Conservation (phyloP, 2,888 invertebrate species). For the Stenolophus ochropezus region DNA sequence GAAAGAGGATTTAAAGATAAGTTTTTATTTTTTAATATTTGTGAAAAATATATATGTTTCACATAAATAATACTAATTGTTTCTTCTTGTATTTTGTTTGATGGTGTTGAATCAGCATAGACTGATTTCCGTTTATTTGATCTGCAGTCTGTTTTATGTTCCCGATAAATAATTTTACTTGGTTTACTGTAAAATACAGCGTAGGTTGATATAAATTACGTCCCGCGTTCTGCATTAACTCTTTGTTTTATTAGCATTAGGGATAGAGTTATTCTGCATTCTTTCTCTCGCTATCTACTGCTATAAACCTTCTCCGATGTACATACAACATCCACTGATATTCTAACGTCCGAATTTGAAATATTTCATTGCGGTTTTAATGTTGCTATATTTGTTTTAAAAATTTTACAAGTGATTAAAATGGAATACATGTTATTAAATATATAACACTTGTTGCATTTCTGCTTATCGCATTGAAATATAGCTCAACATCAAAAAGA, state of each 20-base stretch:
- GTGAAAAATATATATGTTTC: too few relatives aligned
- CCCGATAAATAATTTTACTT: conserved; percentile 48
- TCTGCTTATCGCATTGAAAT: conserved; percentile 3
- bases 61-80: neutral
- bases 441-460: conserved; percentile 5
- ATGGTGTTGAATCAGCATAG: neutral
- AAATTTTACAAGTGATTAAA: neutral
- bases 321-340: conserved; percentile 28
- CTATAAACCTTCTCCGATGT: neutral
- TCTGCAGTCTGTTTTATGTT: conserved; percentile 27
- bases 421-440: neutral
- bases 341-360: conserved; percentile 31
- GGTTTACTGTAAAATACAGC: conserved; percentile 47
- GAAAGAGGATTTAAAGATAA: too few relatives aligned
- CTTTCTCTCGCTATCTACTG: conserved; percentile 2
- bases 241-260: conserved; percentile 42
- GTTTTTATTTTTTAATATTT: too few relatives aligned
- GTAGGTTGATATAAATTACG: conserved; percentile 41
- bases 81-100: neutral
- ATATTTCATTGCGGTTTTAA: conserved; percentile 18
- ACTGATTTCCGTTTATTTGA: neutral
- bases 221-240: conserved; percentile 17
- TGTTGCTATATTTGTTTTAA: conserved; percentile 1
- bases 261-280: conserved; percentile 25
- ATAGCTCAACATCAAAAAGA: neutral